Evolutionary conservation across 2,113 vertebrate genomes (phyloP).

Genomic region (Nothocercus julius): DNA sequence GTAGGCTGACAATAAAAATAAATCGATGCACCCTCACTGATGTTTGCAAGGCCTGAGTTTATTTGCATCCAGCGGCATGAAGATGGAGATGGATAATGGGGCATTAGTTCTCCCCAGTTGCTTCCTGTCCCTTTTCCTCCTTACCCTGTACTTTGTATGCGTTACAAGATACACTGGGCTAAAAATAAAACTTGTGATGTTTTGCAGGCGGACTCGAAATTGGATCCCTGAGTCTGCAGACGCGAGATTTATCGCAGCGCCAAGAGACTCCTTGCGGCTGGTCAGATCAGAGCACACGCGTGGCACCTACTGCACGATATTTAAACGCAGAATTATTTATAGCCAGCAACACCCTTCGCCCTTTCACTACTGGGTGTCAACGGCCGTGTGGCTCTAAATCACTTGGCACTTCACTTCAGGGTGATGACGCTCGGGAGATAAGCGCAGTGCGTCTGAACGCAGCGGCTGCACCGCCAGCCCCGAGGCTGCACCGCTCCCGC

Average conservation of each 20-base stretch:
- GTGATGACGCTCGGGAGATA: neutral
- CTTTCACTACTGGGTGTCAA: neutral
- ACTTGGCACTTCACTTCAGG: neutral
- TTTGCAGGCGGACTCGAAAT: slow-evolving; percentile 40
- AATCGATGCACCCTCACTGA: neutral
- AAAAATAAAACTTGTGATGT: slow-evolving; percentile 45
- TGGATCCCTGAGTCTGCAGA: neutral
- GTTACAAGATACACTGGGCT: neutral
- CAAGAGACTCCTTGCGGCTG: neutral
- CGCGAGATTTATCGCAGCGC: neutral
- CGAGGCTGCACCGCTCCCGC: neutral
- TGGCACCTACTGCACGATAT: neutral
- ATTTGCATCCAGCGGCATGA: neutral
- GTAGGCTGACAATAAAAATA: slow-evolving; percentile 14
- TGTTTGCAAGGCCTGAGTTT: neutral
- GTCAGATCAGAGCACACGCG: neutral
- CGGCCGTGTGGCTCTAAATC: neutral
- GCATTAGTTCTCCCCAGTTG: neutral
- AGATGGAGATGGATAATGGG: neutral
- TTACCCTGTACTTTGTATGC: neutral
- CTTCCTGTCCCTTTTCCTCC: neutral
- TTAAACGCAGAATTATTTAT: slow-evolving; percentile 10
- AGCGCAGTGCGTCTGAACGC: neutral
- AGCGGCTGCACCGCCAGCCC: neutral
- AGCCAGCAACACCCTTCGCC: neutral